A percentile compares a stretch with the other conserved stretches of the same genome.
Evolutionary conservation across 2,888 invertebrate species (phyloP).

Genomic region (Zaprionus obscuricornis): DNA sequence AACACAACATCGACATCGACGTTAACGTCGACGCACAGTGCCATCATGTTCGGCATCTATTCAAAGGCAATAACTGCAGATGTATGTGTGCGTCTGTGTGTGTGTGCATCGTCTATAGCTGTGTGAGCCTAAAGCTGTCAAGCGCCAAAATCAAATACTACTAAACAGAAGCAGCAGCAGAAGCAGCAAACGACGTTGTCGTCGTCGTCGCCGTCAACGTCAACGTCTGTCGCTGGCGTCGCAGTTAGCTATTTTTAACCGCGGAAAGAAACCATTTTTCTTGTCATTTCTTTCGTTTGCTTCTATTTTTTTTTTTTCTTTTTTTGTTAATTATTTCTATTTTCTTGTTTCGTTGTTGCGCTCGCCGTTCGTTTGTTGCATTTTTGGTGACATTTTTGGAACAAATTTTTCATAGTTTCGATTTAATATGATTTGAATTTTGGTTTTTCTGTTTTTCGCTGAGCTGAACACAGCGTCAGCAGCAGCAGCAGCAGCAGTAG

Average conservation of each 20-base stretch:
- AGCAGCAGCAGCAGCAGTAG: neutral
- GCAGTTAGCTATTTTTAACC: conserved; percentile 64
- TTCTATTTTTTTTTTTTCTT: conserved; percentile 9
- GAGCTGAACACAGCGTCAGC: conserved; percentile 27
- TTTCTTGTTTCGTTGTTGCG: conserved; percentile 15
- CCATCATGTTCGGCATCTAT: conserved; percentile 33
- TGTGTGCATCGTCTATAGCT: conserved; percentile 3
- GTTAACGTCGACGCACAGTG: conserved; percentile 21
- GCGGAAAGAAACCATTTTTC: conserved; percentile 71
- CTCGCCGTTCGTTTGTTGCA: too few relatives aligned
- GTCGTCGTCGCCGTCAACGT: conserved; percentile 35
- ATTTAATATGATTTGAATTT: conserved; percentile 40
- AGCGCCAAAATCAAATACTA: conserved; percentile 58
- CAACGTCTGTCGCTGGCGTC: conserved; percentile 8
- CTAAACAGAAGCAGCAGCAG: conserved; percentile 10
- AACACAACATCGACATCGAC: conserved; percentile 2
- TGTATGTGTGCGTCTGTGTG: conserved; percentile 2
- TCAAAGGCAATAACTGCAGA: conserved; percentile 53
- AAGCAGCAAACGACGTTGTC: conserved; percentile 5
- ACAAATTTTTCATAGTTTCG: conserved; percentile 37
- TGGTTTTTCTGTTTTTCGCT: conserved; percentile 26
- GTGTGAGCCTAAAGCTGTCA: conserved; percentile 52
- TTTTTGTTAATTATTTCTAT: conserved; percentile 11
- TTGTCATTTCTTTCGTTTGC: conserved; percentile 44
- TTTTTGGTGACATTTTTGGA: conserved; percentile 73